phyloP scores from a whole-genome alignment of 1,140 invertebrate genomes.

The Macrobrachium nipponense region DNA sequence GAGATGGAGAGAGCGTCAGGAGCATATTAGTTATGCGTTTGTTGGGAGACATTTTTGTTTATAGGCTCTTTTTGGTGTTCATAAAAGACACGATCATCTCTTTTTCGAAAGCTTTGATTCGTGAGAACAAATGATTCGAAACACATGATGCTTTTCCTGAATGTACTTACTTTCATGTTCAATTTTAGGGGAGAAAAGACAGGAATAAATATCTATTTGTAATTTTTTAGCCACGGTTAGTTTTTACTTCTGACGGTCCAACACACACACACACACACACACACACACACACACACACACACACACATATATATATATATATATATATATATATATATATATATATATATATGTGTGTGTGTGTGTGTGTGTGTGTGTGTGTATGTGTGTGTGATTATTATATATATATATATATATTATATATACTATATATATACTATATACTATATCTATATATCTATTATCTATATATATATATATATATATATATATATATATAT shows the following conservation, averaged over 20 bases:
- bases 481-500: conserved; percentile 11
- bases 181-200: neutral
- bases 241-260: neutral
- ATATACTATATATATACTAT: too few relatives aligned
- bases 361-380: conserved; percentile 18
- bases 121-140: too few relatives aligned
- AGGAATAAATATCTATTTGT: neutral
- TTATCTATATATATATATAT: conserved; percentile 1
- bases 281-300: conserved; percentile 6
- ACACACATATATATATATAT: conserved; percentile 29
- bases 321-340: conserved; percentile 26
- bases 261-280: neutral
- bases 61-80: neutral
- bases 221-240: neutral
- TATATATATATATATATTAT: too few relatives aligned
- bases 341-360: conserved; percentile 20
- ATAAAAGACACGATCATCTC: neutral
- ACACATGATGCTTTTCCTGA: too few relatives aligned
- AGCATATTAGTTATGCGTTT: neutral
- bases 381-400: too few relatives aligned
- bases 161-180: too few relatives aligned
- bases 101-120: too few relatives aligned
- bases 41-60: neutral
- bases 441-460: neutral
- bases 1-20: conserved; percentile 3